phyloP scores from a whole-genome alignment of 2,113 vertebrate species.

The Ia io region DNA sequence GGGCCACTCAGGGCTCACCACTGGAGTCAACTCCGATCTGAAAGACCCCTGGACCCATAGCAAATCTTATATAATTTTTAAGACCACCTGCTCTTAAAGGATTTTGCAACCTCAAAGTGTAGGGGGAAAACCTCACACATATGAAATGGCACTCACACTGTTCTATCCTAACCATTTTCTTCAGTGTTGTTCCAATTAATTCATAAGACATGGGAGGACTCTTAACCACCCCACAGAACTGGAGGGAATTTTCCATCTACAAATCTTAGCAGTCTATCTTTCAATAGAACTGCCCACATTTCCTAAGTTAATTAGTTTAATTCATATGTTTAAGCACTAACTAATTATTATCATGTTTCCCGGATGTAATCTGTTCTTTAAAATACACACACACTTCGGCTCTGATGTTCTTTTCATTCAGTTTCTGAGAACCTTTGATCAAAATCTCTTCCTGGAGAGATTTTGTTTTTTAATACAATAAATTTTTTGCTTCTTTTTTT shows the following conservation, averaged over 20 bases:
- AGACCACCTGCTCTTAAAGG: not conserved
- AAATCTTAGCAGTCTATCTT: conserved; percentile 4
- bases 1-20: not conserved
- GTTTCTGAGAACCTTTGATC: not conserved
- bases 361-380: conserved; percentile 36
- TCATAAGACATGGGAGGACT: not conserved
- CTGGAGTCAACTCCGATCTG: not conserved
- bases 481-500: not conserved
- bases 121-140: not conserved
- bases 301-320: conserved; percentile 58
- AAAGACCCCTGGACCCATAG: not conserved
- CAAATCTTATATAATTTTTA: not conserved
- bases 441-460: not conserved
- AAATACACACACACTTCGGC: not conserved
- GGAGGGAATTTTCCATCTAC: conserved; percentile 21
- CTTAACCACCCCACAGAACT: not conserved
- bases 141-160: not conserved
- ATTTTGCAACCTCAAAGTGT: not conserved
- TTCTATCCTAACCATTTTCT: not conserved
- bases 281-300: conserved; percentile 13
- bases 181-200: not conserved
- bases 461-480: not conserved
- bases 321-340: conserved; percentile 58
- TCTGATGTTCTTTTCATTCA: not conserved
- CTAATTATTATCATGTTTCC: conserved; percentile 55